These are phyloP conservation scores for Hetaerina titia DNA, from an alignment of 2,888 invertebrate species.

Conservation along the genomic window DNA sequence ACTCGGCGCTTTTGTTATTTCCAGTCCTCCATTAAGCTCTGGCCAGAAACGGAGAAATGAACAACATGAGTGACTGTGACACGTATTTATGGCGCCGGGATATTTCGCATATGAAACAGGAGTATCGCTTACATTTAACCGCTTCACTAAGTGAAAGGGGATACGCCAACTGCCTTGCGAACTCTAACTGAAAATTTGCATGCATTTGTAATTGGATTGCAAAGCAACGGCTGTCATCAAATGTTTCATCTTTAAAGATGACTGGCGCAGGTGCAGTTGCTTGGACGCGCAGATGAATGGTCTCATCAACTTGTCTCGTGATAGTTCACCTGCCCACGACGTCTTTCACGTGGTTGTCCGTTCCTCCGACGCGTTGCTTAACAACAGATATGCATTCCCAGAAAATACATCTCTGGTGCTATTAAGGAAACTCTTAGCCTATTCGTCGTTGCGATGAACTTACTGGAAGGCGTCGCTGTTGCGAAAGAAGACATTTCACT, in stretches of 20 bases:
- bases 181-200: slow-evolving; percentile 35
- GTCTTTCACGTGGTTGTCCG: background rate
- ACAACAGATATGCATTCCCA: background rate
- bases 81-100: background rate
- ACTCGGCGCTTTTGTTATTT: background rate
- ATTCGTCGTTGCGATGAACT: background rate
- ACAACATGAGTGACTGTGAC: background rate
- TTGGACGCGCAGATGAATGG: background rate
- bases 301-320: slow-evolving; percentile 20
- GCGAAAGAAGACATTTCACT: background rate
- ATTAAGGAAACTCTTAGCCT: background rate
- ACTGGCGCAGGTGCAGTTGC: background rate
- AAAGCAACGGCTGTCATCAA: slow-evolving; percentile 9
- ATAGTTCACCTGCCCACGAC: background rate
- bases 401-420: background rate
- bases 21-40: background rate
- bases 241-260: background rate
- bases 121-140: background rate
- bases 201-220: slow-evolving; percentile 35
- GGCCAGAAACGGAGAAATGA: background rate
- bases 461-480: background rate
- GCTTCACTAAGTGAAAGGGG: background rate
- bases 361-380: background rate
- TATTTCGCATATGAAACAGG: background rate
- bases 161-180: background rate